phyloP scores from a whole-genome alignment of 30 jellyfish, hydroid and myxozoan genomes.

The Hydra vulgaris region DNA sequence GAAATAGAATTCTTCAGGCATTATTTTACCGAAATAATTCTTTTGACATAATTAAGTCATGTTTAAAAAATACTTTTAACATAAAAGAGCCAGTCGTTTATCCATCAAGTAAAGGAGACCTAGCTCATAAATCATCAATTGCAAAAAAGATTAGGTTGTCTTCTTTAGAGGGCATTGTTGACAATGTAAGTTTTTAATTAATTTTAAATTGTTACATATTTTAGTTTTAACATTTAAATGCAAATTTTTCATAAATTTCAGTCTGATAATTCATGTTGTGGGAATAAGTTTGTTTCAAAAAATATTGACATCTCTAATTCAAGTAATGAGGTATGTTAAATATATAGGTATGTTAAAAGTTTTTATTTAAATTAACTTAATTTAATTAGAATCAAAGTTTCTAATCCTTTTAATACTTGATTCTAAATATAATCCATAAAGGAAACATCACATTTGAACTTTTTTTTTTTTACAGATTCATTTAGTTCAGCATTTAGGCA shows the following conservation, averaged over 20 bases:
- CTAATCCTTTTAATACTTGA: neutral
- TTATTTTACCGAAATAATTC: neutral
- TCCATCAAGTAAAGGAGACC: neutral
- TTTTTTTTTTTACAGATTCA: neutral
- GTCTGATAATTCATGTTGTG: neutral
- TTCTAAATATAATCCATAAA: neutral
- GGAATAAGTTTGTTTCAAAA: neutral
- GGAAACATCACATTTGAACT: neutral
- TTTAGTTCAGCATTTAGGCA: neutral
- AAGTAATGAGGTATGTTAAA: neutral
- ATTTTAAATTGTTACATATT: neutral
- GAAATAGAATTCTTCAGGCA: constrained; percentile 6
- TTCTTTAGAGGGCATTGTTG: neutral
- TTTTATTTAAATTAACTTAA: neutral
- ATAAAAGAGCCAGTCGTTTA: neutral
- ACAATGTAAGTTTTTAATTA: neutral
- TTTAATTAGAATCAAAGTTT: neutral
- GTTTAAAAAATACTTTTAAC: neutral
- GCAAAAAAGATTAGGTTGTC: neutral
- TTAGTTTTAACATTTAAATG: neutral
- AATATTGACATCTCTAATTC: neutral
- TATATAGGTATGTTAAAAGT: neutral
- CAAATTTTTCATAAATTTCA: neutral
- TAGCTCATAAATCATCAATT: neutral
- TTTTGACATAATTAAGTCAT: neutral